These are phyloP conservation scores for Bucorvus abyssinicus DNA, from an alignment of 2,797 vertebrate species.

Conservation along the genomic window DNA sequence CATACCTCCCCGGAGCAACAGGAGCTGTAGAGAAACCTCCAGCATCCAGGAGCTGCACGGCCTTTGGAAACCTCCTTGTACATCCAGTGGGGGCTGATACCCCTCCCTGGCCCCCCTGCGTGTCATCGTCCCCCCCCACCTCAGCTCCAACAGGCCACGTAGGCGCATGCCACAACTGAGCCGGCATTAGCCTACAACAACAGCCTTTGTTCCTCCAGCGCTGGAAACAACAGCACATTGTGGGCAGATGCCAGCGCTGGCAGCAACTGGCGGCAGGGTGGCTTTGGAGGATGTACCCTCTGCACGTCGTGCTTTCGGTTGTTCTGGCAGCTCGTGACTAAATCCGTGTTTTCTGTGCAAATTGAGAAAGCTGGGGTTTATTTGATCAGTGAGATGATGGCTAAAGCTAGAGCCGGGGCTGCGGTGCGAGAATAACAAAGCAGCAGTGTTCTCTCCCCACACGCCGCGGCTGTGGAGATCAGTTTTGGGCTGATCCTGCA, in stretches of 20 bases:
- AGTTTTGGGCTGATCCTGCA: neutral
- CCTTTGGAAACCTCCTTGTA: neutral
- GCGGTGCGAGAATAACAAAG: neutral
- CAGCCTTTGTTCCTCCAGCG: neutral
- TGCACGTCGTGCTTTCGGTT: neutral
- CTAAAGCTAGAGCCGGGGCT: neutral
- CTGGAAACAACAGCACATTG: constrained; percentile 40
- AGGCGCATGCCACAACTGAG: neutral
- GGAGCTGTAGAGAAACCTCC: neutral
- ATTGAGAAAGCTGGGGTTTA: neutral
- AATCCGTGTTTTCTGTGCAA: neutral
- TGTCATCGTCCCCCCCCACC: no score
- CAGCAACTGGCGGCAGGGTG: neutral
- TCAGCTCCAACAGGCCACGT: neutral
- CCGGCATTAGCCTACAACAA: constrained; percentile 5
- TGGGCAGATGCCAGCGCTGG: neutral
- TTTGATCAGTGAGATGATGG: neutral
- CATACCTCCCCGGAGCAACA: neutral
- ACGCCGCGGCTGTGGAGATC: accelerated
- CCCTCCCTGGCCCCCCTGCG: accelerated
- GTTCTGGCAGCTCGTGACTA: neutral
- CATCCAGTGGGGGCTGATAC: neutral
- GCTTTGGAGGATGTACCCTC: neutral
- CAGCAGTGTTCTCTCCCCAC: neutral
- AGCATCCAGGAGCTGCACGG: neutral